Conservation (phyloP, 2,113 vertebrate genomes). For the Saimiri boliviensis region DNA sequence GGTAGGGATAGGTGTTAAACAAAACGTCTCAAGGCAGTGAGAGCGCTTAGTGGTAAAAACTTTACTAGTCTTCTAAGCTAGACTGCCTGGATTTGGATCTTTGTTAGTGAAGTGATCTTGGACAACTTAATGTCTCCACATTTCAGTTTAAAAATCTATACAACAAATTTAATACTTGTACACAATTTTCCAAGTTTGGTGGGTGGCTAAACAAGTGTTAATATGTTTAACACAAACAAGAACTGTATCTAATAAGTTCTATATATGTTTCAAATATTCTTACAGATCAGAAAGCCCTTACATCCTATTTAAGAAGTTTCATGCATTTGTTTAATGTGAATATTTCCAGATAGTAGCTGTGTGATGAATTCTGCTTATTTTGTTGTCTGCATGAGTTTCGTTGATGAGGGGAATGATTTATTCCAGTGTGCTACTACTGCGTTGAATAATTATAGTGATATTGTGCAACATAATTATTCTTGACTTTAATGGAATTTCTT, state of each 20-base stretch:
- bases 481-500: conserved; percentile 56
- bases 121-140: neutral
- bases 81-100: neutral
- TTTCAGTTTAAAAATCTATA: neutral
- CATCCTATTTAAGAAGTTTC: neutral
- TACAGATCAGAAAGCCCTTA: neutral
- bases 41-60: neutral
- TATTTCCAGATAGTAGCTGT: neutral
- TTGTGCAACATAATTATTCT: conserved; percentile 62
- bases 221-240: neutral
- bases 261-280: neutral
- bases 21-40: neutral
- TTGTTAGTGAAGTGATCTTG: neutral
- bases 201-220: neutral
- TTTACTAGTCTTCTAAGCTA: neutral
- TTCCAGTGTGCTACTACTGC: conserved; percentile 11
- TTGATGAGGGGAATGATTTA: conserved; percentile 61
- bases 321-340: neutral
- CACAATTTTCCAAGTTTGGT: neutral
- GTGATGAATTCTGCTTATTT: conserved; percentile 30
- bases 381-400: conserved; percentile 13
- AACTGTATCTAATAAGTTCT: neutral
- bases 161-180: neutral
- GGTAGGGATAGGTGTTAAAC: neutral
- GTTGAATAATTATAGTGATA: conserved; percentile 56